phyloP scores from a whole-genome alignment of 2,888 invertebrate genomes.

The Amblyjoppa fuscipennis region DNA sequence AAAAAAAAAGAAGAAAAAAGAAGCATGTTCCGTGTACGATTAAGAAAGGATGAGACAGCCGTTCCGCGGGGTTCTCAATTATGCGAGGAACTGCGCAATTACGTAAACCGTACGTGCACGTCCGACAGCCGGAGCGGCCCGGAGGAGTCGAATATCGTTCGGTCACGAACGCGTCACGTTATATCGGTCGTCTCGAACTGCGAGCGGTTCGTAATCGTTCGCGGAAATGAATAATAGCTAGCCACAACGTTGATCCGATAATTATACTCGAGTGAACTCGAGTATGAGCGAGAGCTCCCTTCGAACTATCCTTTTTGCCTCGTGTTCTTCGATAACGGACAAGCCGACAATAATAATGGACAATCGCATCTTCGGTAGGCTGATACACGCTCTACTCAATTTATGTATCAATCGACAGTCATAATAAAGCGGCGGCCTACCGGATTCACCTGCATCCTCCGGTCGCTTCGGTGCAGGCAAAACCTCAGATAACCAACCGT shows the following conservation, averaged over 20 bases:
- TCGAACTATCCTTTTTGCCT: background rate
- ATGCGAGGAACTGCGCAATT: constrained; percentile 62
- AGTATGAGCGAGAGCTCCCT: background rate
- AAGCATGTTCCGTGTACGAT: background rate
- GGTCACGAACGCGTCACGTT: constrained; percentile 58
- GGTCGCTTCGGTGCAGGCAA: background rate
- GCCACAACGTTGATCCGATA: constrained; percentile 24
- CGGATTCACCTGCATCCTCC: background rate
- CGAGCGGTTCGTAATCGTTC: constrained; percentile 15
- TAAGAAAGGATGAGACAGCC: constrained; percentile 54
- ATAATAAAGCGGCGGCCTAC: background rate
- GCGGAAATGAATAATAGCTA: constrained; percentile 22
- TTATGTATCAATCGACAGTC: background rate
- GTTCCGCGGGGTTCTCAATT: constrained; percentile 58
- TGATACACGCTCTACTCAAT: background rate
- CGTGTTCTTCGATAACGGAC: background rate
- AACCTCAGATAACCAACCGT: background rate
- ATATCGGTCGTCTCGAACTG: constrained; percentile 26
- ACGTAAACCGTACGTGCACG: constrained; percentile 40
- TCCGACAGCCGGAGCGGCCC: constrained; percentile 35
- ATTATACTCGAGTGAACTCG: constrained; percentile 4
- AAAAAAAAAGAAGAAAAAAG: constrained; percentile 1
- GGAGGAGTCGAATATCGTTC: constrained; percentile 7
- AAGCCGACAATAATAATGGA: background rate
- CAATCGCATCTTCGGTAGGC: background rate